Evolutionary conservation across 2,113 vertebrate genomes (phyloP).

Genomic region (Sapajus apella): DNA sequence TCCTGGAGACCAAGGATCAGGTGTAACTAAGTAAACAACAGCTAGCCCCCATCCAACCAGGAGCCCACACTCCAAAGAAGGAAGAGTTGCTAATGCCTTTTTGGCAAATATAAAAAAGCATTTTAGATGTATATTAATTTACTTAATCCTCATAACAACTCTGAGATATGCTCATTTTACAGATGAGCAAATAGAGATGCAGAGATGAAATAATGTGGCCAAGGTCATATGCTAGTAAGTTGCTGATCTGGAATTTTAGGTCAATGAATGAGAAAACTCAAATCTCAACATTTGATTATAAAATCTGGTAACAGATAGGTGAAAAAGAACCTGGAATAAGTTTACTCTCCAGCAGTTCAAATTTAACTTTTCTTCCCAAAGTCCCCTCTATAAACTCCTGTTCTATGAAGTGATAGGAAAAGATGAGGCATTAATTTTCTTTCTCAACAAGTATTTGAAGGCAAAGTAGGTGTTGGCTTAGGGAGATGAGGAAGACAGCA

Average conservation of each 20-base stretch:
- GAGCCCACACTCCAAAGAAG: neutral
- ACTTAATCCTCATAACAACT: neutral
- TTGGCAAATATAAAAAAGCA: neutral
- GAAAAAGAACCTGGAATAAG: neutral
- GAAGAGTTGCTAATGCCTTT: neutral
- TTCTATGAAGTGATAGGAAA: neutral
- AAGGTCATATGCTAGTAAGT: neutral
- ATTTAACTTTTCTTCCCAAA: neutral
- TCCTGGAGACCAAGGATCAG: neutral
- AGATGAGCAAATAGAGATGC: neutral
- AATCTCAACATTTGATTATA: neutral
- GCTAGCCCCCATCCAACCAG: neutral
- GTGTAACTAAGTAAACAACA: neutral
- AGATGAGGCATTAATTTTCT: neutral
- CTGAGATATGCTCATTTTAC: neutral
- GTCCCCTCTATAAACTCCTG: neutral
- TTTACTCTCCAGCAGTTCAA: neutral
- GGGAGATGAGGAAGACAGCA: neutral
- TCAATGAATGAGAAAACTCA: neutral
- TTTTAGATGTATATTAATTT: neutral
- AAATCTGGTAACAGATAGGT: neutral
- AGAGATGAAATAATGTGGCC: neutral
- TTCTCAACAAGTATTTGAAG: neutral
- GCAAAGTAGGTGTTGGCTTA: neutral
- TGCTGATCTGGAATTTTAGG: neutral